Conservation (phyloP, 2,888 invertebrate genomes). For the Drosophila paramelanica region DNA sequence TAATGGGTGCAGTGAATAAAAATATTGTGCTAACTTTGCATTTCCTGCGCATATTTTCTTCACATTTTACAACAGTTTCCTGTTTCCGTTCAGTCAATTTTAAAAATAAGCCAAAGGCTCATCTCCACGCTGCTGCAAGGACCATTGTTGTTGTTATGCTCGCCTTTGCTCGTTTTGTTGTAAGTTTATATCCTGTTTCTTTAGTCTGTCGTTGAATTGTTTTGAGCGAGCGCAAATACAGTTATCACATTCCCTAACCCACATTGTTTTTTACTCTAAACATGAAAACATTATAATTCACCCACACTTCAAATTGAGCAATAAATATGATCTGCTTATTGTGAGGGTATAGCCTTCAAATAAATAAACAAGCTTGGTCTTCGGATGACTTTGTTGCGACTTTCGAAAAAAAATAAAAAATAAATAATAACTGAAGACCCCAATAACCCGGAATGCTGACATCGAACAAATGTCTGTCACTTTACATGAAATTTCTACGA, state of each 20-base stretch:
- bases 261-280: no score
- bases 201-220: constrained; percentile 49
- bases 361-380: no score
- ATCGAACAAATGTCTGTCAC: constrained; percentile 61
- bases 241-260: constrained; percentile 49
- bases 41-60: constrained; percentile 73
- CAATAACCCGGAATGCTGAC: not conserved
- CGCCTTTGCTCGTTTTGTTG: constrained; percentile 47
- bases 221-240: constrained; percentile 51
- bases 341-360: no score
- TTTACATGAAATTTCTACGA: constrained; percentile 48
- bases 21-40: constrained; percentile 72
- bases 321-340: no score
- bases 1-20: not conserved
- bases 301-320: no score
- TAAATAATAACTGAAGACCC: constrained; percentile 3
- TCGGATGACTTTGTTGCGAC: no score
- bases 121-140: constrained; percentile 32
- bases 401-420: constrained; percentile 16
- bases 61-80: constrained; percentile 75
- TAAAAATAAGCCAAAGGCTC: constrained; percentile 68
- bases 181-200: constrained; percentile 54
- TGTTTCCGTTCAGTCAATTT: constrained; percentile 65
- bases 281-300: no score
- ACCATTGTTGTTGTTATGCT: constrained; percentile 21